These are phyloP conservation scores for Acromyrmex echinatior DNA, from an alignment of 1,140 invertebrate genomes.

Conservation along the genomic window DNA sequence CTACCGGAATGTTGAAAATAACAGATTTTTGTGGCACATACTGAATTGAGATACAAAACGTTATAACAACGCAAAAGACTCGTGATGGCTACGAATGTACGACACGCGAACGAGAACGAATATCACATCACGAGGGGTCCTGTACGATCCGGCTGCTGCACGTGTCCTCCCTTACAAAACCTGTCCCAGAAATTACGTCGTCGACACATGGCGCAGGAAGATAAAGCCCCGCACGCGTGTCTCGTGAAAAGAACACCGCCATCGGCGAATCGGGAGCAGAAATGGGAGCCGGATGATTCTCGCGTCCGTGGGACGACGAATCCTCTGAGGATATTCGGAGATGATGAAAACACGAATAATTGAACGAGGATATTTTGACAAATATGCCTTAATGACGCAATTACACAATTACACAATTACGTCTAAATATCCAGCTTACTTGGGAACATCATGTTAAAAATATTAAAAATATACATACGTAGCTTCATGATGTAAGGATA, in stretches of 20 bases:
- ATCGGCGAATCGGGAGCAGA: constrained; percentile 48
- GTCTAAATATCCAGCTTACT: background rate
- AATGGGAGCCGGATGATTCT: constrained; percentile 21
- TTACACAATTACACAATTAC: background rate
- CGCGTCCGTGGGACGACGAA: background rate
- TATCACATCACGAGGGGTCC: constrained; percentile 11
- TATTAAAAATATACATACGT: background rate
- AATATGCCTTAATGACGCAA: background rate
- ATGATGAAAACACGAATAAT: background rate
- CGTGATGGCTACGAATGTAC: background rate
- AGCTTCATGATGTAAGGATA: background rate
- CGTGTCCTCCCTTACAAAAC: constrained; percentile 64
- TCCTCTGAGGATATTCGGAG: background rate
- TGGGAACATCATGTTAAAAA: background rate
- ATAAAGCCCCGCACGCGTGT: constrained; percentile 63
- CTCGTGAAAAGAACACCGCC: constrained; percentile 55
- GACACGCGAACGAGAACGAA: constrained; percentile 14
- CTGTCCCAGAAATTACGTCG: constrained; percentile 45
- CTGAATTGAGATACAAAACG: background rate
- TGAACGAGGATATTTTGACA: background rate
- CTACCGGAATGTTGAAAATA: background rate
- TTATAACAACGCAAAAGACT: background rate
- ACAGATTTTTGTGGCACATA: background rate
- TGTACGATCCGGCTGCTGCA: constrained; percentile 45
- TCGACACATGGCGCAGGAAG: constrained; percentile 53